phyloP scores from a whole-genome alignment of 2,113 vertebrate species.

The Spilogale gracilis region DNA sequence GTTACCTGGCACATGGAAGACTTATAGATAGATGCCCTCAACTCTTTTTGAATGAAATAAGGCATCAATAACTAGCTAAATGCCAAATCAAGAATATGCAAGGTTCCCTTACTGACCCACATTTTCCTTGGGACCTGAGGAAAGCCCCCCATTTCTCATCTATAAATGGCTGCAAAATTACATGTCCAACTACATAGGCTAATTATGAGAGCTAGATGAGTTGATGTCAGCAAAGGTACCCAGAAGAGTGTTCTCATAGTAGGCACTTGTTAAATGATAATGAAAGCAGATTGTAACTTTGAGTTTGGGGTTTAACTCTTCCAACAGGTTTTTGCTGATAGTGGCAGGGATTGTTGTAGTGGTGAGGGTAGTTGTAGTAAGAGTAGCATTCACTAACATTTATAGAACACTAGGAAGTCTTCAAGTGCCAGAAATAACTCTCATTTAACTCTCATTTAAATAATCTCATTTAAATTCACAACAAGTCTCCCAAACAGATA shows the following conservation, averaged over 20 bases:
- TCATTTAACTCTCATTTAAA: conserved; percentile 38
- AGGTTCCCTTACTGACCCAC: not conserved
- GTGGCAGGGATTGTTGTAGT: not conserved
- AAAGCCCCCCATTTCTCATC: not conserved
- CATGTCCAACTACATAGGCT: not conserved
- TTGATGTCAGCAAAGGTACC: not conserved
- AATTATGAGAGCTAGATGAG: not conserved
- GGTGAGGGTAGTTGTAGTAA: not conserved
- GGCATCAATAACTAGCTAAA: not conserved
- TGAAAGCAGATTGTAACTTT: not conserved
- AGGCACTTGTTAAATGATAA: not conserved
- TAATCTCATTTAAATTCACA: conserved; percentile 70
- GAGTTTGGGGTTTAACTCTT: not conserved
- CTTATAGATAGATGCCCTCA: not conserved
- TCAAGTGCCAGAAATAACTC: conserved; percentile 16
- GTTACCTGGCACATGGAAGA: not conserved
- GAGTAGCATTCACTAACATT: not conserved
- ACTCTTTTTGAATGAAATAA: not conserved
- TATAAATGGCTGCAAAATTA: not conserved
- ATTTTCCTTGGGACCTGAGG: not conserved
- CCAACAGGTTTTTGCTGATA: not conserved
- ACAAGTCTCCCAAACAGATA: conserved; percentile 48
- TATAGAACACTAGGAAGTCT: conserved; percentile 15
- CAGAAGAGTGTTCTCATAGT: not conserved
- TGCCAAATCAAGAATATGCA: not conserved